These are phyloP conservation scores for Brachyrhaphis roseni DNA, from an alignment of 2,797 vertebrate species.

Conservation along the genomic window DNA sequence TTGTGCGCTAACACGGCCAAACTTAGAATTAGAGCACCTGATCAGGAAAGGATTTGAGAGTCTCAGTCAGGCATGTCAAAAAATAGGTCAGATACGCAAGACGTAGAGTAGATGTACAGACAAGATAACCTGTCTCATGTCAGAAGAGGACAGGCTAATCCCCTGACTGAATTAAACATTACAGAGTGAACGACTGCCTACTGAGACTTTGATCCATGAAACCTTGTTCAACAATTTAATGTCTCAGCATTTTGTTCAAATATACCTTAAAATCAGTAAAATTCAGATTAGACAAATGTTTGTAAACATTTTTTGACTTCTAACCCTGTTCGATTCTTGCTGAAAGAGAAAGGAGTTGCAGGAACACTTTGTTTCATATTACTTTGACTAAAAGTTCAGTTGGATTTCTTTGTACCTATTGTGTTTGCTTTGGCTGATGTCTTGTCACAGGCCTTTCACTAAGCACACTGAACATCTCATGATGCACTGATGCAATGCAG, in stretches of 20 bases:
- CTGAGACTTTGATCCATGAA: conserved; percentile 4
- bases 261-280: neutral
- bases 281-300: neutral
- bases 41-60: conserved; percentile 34
- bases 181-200: neutral
- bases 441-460: conserved; percentile 7
- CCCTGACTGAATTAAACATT: conserved; percentile 8
- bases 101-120: conserved; percentile 10
- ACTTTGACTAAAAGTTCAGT: neutral
- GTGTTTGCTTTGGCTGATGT: neutral
- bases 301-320: neutral
- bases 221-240: conserved; percentile 10
- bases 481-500: neutral
- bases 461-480: neutral
- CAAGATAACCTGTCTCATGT: conserved; percentile 21
- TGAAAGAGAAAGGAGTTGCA: neutral
- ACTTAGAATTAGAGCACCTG: conserved; percentile 42
- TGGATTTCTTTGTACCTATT: neutral
- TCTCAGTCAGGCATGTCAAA: conserved; percentile 35
- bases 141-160: conserved; percentile 2
- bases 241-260: neutral
- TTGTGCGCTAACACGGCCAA: conserved; percentile 17
- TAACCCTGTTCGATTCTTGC: neutral
- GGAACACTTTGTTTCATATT: neutral
- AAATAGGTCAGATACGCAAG: conserved; percentile 16